Evolutionary conservation across 2,113 vertebrate species (phyloP).

Genomic region (Cyanistes caeruleus): DNA sequence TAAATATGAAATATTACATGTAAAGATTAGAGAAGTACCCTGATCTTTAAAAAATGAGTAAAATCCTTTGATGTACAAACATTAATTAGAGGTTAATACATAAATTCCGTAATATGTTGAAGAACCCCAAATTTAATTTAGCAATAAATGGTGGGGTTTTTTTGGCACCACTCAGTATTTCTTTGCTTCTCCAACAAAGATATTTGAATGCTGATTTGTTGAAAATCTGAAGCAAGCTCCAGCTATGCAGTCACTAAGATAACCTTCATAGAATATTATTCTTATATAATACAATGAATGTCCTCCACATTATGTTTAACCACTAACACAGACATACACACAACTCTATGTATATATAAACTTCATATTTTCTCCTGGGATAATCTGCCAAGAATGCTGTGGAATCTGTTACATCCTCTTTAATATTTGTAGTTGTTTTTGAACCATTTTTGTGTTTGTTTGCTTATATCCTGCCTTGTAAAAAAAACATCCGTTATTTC

Average conservation of each 20-base stretch:
- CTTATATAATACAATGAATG: neutral
- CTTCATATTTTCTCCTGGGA: neutral
- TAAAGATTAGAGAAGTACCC: neutral
- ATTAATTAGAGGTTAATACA: neutral
- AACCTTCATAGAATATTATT: neutral
- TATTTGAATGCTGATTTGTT: neutral
- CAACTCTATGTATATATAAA: neutral
- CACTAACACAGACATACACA: neutral
- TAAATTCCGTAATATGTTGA: neutral
- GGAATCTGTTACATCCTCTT: constrained; percentile 44
- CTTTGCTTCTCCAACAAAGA: neutral
- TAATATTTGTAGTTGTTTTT: constrained; percentile 7
- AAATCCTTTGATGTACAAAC: neutral
- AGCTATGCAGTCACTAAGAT: neutral
- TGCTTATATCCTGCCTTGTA: constrained; percentile 46
- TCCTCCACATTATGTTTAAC: neutral
- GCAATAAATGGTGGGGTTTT: neutral
- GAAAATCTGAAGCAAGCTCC: neutral
- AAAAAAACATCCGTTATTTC: constrained; percentile 37
- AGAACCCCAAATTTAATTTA: neutral
- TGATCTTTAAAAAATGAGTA: neutral
- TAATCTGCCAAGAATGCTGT: neutral
- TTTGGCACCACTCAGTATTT: neutral
- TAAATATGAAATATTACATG: neutral
- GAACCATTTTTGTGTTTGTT: constrained; percentile 49